Evolutionary conservation across 2,797 vertebrate species (phyloP).

Genomic region (Amblyopsis hoosieri): DNA sequence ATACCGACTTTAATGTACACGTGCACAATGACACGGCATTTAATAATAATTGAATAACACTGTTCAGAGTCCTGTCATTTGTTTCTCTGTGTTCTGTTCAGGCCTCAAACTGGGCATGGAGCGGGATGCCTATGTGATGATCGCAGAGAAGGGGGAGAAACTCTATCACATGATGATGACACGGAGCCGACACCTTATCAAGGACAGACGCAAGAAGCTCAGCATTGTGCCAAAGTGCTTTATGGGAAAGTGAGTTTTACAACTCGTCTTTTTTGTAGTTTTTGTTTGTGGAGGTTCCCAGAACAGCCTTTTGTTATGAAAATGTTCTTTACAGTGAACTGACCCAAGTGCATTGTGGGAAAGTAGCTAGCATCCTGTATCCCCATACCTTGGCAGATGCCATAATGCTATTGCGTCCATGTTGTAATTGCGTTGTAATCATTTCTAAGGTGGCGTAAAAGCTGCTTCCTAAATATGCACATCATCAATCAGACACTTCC

Average conservation of each 20-base stretch:
- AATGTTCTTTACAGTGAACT: not conserved
- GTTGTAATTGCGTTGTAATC: conserved; percentile 11
- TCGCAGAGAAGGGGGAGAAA: conserved; percentile 97
- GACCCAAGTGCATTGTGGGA: conserved; percentile 53
- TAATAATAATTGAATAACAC: not conserved
- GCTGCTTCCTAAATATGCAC: conserved; percentile 30
- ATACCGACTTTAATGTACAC: no score
- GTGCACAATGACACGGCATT: no score
- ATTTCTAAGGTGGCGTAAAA: conserved; percentile 26
- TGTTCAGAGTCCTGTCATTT: not conserved
- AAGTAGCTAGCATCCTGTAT: conserved; percentile 43
- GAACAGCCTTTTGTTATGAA: conserved; percentile 31
- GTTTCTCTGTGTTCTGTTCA: conserved; percentile 47
- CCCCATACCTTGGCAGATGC: conserved; percentile 49
- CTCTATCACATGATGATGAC: conserved; percentile 99
- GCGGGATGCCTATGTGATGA: conserved; percentile 96
- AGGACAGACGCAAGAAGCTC: conserved; percentile 93
- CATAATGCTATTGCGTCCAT: conserved; percentile 20
- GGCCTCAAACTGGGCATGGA: conserved; percentile 98
- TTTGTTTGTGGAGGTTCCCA: conserved; percentile 26
- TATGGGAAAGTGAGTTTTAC: conserved; percentile 94
- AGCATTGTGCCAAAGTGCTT: conserved; percentile 97
- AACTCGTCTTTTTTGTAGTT: not conserved
- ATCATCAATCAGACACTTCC: conserved; percentile 27
- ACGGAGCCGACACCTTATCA: conserved; percentile 94